These are phyloP conservation scores for Vespertilio murinus DNA, from an alignment of 2,797 vertebrate genomes.

Conservation along the genomic window DNA sequence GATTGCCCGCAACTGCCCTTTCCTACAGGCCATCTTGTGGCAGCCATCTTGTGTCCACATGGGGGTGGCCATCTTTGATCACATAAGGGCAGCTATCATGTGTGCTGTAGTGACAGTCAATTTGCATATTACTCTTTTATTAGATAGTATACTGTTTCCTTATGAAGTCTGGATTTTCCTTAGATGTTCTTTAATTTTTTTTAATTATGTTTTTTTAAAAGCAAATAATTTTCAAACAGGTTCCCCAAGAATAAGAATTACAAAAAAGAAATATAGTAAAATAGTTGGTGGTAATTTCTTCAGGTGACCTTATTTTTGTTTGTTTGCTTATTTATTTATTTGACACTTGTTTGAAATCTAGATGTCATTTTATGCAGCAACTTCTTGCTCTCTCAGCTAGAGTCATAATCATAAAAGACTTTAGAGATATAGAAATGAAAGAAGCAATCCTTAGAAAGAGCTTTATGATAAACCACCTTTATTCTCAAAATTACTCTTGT, in stretches of 20 bases:
- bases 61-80: too few relatives aligned
- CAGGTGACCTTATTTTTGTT: background rate
- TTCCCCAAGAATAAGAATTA: background rate
- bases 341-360: background rate
- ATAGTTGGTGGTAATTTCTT: background rate
- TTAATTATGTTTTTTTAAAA: background rate
- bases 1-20: too few relatives aligned
- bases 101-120: too few relatives aligned
- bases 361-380: background rate
- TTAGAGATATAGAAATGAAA: background rate
- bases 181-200: background rate
- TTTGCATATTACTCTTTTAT: too few relatives aligned
- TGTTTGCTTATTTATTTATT: background rate
- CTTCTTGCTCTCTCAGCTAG: background rate
- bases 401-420: background rate
- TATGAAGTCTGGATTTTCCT: background rate
- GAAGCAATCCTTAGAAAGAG: background rate
- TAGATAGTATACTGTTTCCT: background rate
- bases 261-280: background rate
- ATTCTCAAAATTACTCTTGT: background rate
- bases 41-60: too few relatives aligned
- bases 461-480: background rate
- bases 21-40: too few relatives aligned
- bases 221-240: background rate
- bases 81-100: too few relatives aligned